Percentiles rank a stretch among this genome's conserved stretches.
Conservation (phyloP, 2,888 invertebrate genomes). For the Onchidella celtica region DNA sequence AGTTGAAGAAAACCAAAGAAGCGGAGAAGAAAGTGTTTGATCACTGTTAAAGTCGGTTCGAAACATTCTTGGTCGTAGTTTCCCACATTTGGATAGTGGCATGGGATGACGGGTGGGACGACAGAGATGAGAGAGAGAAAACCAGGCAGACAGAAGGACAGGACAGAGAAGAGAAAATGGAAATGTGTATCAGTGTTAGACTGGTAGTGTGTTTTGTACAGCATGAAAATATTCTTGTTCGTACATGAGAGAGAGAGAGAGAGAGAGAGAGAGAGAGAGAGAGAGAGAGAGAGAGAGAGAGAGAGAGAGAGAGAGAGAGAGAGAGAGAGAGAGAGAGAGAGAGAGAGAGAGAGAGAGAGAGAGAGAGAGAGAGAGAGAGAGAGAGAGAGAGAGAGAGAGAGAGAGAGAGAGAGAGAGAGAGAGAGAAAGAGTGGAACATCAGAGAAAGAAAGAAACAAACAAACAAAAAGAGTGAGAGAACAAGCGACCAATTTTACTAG, state of each 20-base stretch:
- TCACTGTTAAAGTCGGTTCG: too few relatives aligned
- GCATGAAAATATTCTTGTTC: too few relatives aligned
- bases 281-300: background rate
- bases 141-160: background rate
- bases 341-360: background rate
- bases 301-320: slow-evolving; percentile 1
- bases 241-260: background rate
- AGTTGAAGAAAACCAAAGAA: too few relatives aligned
- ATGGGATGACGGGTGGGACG: background rate
- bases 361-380: background rate
- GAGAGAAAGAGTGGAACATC: too few relatives aligned
- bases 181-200: too few relatives aligned
- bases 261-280: background rate
- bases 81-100: too few relatives aligned
- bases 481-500: too few relatives aligned
- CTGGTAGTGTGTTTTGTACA: background rate
- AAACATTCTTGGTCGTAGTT: too few relatives aligned
- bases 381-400: background rate
- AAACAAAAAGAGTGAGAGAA: too few relatives aligned
- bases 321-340: background rate
- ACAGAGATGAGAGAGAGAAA: background rate
- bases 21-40: too few relatives aligned
- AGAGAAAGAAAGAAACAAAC: too few relatives aligned
- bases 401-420: too few relatives aligned
- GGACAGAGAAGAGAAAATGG: background rate